Evolutionary conservation across 2,888 invertebrate species (phyloP).

Genomic region (Tethea ocularis): DNA sequence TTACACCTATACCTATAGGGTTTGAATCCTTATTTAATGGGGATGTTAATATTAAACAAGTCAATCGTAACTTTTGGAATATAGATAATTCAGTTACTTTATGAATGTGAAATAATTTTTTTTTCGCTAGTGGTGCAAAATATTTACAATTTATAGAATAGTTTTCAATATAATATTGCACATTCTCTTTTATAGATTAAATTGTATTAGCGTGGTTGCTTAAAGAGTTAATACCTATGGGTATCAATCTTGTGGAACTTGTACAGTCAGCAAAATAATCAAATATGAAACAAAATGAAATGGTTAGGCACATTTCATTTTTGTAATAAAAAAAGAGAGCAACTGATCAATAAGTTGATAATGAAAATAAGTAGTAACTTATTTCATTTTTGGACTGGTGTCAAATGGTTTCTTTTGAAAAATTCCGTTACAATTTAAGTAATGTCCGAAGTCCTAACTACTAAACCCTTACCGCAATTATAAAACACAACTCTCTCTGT

Average conservation of each 20-base stretch:
- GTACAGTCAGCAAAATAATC: slow-evolving; percentile 16
- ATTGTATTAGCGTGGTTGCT: neutral
- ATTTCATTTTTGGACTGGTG: too few relatives aligned
- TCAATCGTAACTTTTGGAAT: too few relatives aligned
- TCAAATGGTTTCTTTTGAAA: neutral
- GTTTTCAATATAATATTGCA: neutral
- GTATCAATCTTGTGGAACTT: neutral
- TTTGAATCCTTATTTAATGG: neutral
- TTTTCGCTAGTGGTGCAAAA: too few relatives aligned
- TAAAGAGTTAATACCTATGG: too few relatives aligned
- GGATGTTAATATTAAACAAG: neutral
- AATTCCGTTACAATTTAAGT: too few relatives aligned
- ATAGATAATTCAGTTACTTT: too few relatives aligned
- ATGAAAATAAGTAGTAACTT: slow-evolving; percentile 20
- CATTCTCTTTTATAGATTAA: neutral
- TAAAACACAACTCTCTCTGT: too few relatives aligned
- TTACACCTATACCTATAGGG: neutral
- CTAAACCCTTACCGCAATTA: too few relatives aligned
- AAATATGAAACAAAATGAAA: too few relatives aligned
- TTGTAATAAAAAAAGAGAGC: slow-evolving; percentile 37
- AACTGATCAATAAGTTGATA: slow-evolving; percentile 24
- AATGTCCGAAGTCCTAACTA: too few relatives aligned
- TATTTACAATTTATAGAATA: too few relatives aligned
- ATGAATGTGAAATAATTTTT: too few relatives aligned
- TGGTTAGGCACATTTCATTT: slow-evolving; percentile 31